These are phyloP conservation scores for Timandra comae DNA, from an alignment of 2,888 invertebrate genomes.

Conservation along the genomic window DNA sequence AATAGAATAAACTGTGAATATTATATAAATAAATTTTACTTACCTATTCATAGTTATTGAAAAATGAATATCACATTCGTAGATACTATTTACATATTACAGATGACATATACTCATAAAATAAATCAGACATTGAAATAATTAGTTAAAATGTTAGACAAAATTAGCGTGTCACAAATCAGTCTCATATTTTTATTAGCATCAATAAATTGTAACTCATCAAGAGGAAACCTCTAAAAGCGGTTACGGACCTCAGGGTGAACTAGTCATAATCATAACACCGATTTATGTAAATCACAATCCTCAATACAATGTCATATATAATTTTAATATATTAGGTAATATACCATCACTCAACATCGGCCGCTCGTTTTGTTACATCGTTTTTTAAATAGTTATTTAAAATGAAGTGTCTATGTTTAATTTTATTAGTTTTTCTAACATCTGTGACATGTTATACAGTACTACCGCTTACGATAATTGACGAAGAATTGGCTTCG, in stretches of 20 bases:
- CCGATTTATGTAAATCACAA: slow-evolving; percentile 38
- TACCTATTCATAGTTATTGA: too few relatives aligned
- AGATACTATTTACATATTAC: too few relatives aligned
- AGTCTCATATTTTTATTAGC: neutral
- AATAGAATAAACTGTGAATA: too few relatives aligned
- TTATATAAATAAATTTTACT: too few relatives aligned
- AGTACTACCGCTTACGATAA: slow-evolving; percentile 10
- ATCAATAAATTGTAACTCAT: slow-evolving; percentile 6
- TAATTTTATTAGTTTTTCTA: slow-evolving; percentile 12
- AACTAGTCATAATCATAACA: slow-evolving; percentile 36
- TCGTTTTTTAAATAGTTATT: slow-evolving; percentile 9
- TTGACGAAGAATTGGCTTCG: neutral
- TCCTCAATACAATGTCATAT: slow-evolving; percentile 25
- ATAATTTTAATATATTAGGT: slow-evolving; percentile 13
- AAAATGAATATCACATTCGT: too few relatives aligned
- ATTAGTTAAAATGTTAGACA: too few relatives aligned
- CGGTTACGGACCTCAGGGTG: slow-evolving; percentile 38
- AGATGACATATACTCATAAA: too few relatives aligned
- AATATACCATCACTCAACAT: slow-evolving; percentile 18
- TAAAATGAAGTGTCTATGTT: slow-evolving; percentile 15
- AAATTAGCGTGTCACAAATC: too few relatives aligned
- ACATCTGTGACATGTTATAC: slow-evolving; percentile 14
- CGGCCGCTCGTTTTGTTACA: slow-evolving; percentile 18
- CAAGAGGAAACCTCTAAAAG: slow-evolving; percentile 11
- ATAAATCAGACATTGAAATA: too few relatives aligned